These are phyloP conservation scores for Drosophila meridiana DNA, from an alignment of 2,888 invertebrate genomes.

Conservation along the genomic window DNA sequence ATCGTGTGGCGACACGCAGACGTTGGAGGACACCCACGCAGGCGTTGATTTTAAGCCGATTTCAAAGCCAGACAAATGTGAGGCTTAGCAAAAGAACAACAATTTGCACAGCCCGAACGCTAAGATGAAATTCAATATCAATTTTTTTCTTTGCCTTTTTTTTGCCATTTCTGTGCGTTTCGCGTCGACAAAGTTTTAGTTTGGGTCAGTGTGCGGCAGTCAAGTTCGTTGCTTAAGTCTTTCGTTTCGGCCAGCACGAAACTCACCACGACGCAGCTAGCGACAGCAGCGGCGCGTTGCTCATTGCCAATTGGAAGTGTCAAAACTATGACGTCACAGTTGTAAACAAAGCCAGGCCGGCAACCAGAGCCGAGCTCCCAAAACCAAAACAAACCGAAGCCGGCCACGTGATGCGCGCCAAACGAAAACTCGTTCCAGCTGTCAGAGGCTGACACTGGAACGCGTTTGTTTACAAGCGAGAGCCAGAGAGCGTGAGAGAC, in stretches of 20 bases:
- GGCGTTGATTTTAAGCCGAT: slow-evolving; percentile 80
- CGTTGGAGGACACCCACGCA: slow-evolving; percentile 71
- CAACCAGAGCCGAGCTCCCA: slow-evolving; percentile 17
- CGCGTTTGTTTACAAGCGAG: slow-evolving; percentile 67
- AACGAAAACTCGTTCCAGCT: slow-evolving; percentile 67
- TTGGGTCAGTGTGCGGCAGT: slow-evolving; percentile 44
- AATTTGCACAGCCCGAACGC: slow-evolving; percentile 59
- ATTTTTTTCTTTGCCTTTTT: slow-evolving; percentile 6
- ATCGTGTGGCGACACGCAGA: slow-evolving; percentile 36
- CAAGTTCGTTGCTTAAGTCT: slow-evolving; percentile 74
- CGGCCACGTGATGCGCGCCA: slow-evolving; percentile 68
- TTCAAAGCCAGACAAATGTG: slow-evolving; percentile 78
- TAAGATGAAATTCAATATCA: slow-evolving; percentile 70
- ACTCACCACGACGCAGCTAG: slow-evolving; percentile 47
- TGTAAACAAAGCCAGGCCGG: slow-evolving; percentile 66
- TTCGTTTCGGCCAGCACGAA: slow-evolving; percentile 47
- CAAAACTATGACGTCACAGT: slow-evolving; percentile 75
- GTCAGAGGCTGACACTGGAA: slow-evolving; percentile 58
- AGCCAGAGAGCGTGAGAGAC: slow-evolving; percentile 28
- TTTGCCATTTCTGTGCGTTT: slow-evolving; percentile 15
- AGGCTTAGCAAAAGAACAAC: slow-evolving; percentile 62
- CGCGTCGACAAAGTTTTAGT: slow-evolving; percentile 16
- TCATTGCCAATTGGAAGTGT: slow-evolving; percentile 64
- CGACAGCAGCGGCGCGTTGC: slow-evolving; percentile 19
- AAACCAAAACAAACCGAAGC: slow-evolving; percentile 76